These are phyloP conservation scores for Acrobasis repandana DNA, from an alignment of 2,888 invertebrate genomes.

Conservation along the genomic window DNA sequence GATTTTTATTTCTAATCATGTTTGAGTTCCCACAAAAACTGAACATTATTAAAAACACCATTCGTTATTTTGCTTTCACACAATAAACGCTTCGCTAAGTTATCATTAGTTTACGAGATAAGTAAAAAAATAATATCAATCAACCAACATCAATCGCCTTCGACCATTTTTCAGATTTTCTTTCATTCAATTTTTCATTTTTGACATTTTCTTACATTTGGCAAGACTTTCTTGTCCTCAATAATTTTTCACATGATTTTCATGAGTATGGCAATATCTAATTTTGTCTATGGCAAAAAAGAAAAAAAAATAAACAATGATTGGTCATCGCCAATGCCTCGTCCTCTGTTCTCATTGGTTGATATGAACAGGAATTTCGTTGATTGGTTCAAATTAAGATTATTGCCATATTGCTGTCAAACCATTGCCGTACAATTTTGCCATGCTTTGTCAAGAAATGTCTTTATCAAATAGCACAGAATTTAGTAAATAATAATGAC, in stretches of 20 bases:
- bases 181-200: not conserved
- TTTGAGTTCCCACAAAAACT: constrained; percentile 14
- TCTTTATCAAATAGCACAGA: no score
- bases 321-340: not conserved
- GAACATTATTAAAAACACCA: constrained; percentile 15
- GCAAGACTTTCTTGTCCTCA: not conserved
- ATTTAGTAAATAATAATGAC: no score
- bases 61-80: not conserved
- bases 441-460: no score
- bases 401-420: not conserved
- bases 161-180: constrained; percentile 4
- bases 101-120: not conserved
- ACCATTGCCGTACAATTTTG: no score
- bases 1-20: constrained; percentile 31
- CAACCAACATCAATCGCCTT: not conserved
- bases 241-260: not conserved
- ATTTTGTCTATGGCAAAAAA: not conserved
- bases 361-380: not conserved
- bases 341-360: not conserved
- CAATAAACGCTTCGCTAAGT: not conserved
- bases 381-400: not conserved
- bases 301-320: not conserved
- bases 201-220: not conserved
- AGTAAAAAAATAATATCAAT: no score
- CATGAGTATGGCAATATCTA: not conserved